Evolutionary conservation across 30 jellyfish, hydroid and myxozoan species (phyloP).

Genomic region (Turritopsis rubra): DNA sequence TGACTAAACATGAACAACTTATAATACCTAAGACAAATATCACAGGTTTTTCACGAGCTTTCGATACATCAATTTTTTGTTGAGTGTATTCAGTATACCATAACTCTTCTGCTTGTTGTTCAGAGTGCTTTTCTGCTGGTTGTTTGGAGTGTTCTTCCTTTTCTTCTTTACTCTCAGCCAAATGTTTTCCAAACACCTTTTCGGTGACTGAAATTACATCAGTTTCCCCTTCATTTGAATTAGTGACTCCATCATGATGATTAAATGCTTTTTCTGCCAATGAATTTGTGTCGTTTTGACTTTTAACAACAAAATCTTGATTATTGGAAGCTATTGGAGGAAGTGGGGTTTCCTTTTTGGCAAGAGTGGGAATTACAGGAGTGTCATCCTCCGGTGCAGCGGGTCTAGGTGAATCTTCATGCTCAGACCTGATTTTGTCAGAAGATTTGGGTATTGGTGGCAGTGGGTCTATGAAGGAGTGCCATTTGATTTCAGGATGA

Average conservation of each 20-base stretch:
- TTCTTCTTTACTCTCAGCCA: neutral
- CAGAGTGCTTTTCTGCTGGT: neutral
- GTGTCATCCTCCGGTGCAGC: neutral
- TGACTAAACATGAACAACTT: neutral
- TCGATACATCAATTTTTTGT: constrained; percentile 15
- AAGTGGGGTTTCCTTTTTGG: constrained; percentile 41
- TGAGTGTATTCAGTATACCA: constrained; percentile 41
- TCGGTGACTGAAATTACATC: neutral
- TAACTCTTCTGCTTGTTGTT: constrained; percentile 14
- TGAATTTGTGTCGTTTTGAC: constrained; percentile 9
- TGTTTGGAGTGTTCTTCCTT: constrained; percentile 21
- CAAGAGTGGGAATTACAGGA: constrained; percentile 12
- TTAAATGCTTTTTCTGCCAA: constrained; percentile 4
- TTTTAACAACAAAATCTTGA: neutral
- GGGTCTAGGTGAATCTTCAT: neutral
- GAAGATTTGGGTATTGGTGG: constrained; percentile 76
- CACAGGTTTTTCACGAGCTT: constrained; percentile 40
- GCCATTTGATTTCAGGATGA: constrained; percentile 70
- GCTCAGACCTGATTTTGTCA: constrained; percentile 40
- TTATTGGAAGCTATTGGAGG: constrained; percentile 48
- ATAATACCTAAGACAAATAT: constrained; percentile 73
- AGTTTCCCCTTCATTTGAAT: neutral
- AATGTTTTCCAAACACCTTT: constrained; percentile 9
- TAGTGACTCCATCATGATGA: neutral
- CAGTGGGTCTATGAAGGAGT: constrained; percentile 79